phyloP scores from a whole-genome alignment of 1,140 invertebrate genomes.

The Oreohelix idahoensis region DNA sequence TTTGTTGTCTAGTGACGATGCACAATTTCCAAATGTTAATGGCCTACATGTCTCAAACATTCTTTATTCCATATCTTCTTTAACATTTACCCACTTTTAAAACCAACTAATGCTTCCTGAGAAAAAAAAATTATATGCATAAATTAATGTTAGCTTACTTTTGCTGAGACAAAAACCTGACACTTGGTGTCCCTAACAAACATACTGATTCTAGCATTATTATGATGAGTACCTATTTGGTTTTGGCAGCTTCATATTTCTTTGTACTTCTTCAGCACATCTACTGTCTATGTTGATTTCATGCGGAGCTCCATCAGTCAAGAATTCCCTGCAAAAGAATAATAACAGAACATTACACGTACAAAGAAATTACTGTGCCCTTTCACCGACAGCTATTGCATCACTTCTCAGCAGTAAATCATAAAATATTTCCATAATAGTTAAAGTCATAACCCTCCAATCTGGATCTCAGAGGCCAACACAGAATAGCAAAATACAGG shows the following conservation, averaged over 20 bases:
- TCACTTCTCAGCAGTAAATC: too few relatives aligned
- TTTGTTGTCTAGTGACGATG: too few relatives aligned
- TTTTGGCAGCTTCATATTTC: conserved; percentile 80
- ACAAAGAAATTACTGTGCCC: not conserved
- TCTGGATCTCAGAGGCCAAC: too few relatives aligned
- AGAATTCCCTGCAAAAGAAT: conserved; percentile 83
- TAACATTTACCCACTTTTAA: too few relatives aligned
- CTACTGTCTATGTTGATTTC: conserved; percentile 99
- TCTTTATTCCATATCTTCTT: too few relatives aligned
- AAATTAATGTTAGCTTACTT: not conserved
- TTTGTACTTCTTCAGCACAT: conserved; percentile 91
- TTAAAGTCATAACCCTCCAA: too few relatives aligned
- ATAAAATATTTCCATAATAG: too few relatives aligned
- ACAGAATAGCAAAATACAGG: too few relatives aligned
- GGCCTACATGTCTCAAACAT: too few relatives aligned
- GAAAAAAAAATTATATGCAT: not conserved
- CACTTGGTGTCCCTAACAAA: not conserved
- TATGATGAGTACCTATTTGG: conserved; percentile 50
- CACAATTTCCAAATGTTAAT: too few relatives aligned
- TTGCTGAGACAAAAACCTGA: not conserved
- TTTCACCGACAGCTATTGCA: too few relatives aligned
- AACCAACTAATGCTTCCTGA: not conserved
- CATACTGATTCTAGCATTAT: not conserved
- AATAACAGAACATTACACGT: not conserved
- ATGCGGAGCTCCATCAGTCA: conserved; percentile 92